These are phyloP conservation scores for Tromatobia lineatoria DNA, from an alignment of 2,888 invertebrate genomes.

Conservation along the genomic window DNA sequence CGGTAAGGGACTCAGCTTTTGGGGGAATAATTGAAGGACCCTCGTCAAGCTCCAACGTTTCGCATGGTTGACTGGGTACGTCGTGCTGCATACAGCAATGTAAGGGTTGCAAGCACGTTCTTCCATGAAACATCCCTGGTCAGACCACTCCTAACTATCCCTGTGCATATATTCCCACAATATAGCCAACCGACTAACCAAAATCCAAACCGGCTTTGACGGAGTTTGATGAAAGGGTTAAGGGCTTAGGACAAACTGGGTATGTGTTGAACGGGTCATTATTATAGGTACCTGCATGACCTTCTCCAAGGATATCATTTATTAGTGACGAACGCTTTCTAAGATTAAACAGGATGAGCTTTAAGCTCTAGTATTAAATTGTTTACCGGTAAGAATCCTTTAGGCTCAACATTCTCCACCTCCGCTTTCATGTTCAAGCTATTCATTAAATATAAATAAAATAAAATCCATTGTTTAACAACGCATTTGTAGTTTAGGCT, in stretches of 20 bases:
- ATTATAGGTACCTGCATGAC: neutral
- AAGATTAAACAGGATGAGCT: neutral
- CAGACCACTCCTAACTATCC: neutral
- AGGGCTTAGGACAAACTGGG: neutral
- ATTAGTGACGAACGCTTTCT: neutral
- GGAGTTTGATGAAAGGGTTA: neutral
- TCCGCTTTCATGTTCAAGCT: too few species aligned
- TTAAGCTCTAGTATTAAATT: neutral
- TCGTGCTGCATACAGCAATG: neutral
- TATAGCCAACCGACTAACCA: neutral
- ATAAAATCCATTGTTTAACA: too few species aligned
- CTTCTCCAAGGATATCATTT: neutral
- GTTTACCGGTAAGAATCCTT: neutral
- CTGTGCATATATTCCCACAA: conserved; percentile 1
- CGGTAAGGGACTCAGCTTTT: neutral
- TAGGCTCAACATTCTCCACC: neutral
- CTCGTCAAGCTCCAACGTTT: conserved; percentile 18
- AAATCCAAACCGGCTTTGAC: neutral
- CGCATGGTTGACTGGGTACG: neutral
- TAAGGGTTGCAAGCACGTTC: conserved; percentile 3
- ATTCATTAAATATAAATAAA: too few species aligned
- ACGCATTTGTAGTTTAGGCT: too few species aligned
- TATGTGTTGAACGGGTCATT: too few species aligned
- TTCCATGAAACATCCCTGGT: neutral
- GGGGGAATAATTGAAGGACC: conserved; percentile 14